These are phyloP conservation scores for Drosophila nigromelanica DNA, from an alignment of 1,140 invertebrate genomes.

Conservation along the genomic window DNA sequence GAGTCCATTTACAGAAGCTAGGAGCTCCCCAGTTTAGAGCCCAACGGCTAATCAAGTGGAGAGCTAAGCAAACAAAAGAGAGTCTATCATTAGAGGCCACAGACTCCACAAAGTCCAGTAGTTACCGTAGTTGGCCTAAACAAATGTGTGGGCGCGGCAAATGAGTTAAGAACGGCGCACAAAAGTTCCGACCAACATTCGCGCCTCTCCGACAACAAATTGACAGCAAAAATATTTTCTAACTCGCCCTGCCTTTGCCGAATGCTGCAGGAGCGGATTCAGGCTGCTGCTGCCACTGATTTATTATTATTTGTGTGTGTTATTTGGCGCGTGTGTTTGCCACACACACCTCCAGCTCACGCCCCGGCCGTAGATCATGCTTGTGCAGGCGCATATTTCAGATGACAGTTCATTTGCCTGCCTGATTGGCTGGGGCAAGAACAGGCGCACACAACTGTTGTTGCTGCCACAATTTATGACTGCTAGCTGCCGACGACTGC, in stretches of 20 bases:
- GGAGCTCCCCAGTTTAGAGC: not conserved
- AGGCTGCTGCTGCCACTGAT: constrained; percentile 45
- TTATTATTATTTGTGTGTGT: constrained; percentile 73
- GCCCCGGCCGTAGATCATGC: constrained; percentile 66
- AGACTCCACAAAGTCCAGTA: constrained; percentile 7
- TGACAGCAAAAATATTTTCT: constrained; percentile 72
- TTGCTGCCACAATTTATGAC: constrained; percentile 65
- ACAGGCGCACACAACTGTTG: constrained; percentile 2
- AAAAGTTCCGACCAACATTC: constrained; percentile 19
- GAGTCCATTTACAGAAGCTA: constrained; percentile 26
- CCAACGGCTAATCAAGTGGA: constrained; percentile 10
- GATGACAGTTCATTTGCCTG: constrained; percentile 81
- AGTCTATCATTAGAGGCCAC: constrained; percentile 41
- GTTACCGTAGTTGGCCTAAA: constrained; percentile 27
- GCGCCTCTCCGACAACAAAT: constrained; percentile 52
- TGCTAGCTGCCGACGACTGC: constrained; percentile 24
- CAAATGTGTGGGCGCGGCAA: constrained; percentile 73
- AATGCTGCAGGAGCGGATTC: constrained; percentile 2
- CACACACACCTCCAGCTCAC: constrained; percentile 54
- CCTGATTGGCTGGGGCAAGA: constrained; percentile 46
- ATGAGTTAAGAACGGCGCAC: constrained; percentile 40
- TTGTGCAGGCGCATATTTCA: constrained; percentile 59
- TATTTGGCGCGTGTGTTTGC: constrained; percentile 60
- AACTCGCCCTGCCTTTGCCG: constrained; percentile 31
- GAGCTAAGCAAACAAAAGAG: constrained; percentile 5